Base-by-base conservation (phyloP, 53 echinoderm and acorn worm species). In the Crossaster papposus region DNA sequence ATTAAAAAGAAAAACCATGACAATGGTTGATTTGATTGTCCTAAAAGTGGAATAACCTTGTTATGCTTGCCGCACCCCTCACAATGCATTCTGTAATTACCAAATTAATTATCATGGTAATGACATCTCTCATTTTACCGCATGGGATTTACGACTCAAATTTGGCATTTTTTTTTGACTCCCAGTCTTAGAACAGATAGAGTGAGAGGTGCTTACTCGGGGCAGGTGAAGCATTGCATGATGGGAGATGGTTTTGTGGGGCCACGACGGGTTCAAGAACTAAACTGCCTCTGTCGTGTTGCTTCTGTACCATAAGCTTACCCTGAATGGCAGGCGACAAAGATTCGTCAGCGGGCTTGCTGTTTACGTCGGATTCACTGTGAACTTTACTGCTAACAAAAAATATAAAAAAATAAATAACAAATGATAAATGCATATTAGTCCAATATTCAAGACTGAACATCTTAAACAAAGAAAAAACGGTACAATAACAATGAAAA, bases 291-390 rank as follows among this genome's bases (percentile, higher is more conserved):
- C 34, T 34, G 26, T 52, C 51, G 22, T 53, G 85, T 31, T 85
- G 32, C 51, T 85, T 85, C 74, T 53, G 72, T 72, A 85, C 72
- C 23, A 15, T 73, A 73, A 72, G 44, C 85, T 85, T 85, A 85
- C 85, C 85, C 17, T 85, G 26, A 30, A 32, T 17, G 3, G 32
- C 9, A 1, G 35, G 3, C 4, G 58, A 30, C 24, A 51, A 18
- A 26, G 28, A 22, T 23, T 24, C 51, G 23, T 9, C 70, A 36
- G 34, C 70, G 2, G 70, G 35, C 2, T 9, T 17, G 20, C 2
- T 23, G 3, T 71, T 30, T 72, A 1, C 31, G 10, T 20, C 35
- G 6, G 17, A 32, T 32, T 14, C 73, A 52, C 22, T 7, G 70
- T 51, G 23, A 30, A 84, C 84, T 84, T 84, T 84, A 29, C 84